Evolutionary conservation across 1,140 invertebrate species (phyloP).

Genomic region (Oryctes rhinoceros): DNA sequence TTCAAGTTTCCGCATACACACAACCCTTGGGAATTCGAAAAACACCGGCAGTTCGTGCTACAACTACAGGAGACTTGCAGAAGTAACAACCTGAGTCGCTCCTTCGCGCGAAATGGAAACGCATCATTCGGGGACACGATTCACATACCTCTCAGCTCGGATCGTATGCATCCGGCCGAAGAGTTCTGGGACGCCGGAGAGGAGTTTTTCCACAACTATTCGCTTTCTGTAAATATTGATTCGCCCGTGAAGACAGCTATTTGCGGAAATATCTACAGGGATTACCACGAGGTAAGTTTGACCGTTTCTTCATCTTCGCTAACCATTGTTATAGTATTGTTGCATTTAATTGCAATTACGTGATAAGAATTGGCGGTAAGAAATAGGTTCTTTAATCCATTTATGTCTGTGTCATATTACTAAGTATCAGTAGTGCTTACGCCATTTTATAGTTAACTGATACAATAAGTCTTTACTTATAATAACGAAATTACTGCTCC

Average conservation of each 20-base stretch:
- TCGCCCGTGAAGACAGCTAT: slow-evolving; percentile 50
- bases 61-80: slow-evolving; percentile 57
- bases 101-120: not conserved
- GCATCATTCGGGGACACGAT: not conserved
- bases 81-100: slow-evolving; percentile 44
- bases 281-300: slow-evolving; percentile 53
- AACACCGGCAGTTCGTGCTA: slow-evolving; percentile 65
- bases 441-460: no score
- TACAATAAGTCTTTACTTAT: no score
- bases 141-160: not conserved
- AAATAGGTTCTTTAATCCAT: no score
- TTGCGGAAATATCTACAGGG: slow-evolving; percentile 53
- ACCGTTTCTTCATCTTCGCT: no score
- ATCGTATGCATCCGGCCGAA: slow-evolving; percentile 40
- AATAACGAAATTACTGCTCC: no score
- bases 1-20: slow-evolving; percentile 83
- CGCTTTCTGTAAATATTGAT: slow-evolving; percentile 45
- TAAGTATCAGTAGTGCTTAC: no score
- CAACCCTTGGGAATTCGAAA: slow-evolving; percentile 71
- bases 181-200: slow-evolving; percentile 49
- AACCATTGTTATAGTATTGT: no score
- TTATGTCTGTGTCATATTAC: no score
- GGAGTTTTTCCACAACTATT: slow-evolving; percentile 53
- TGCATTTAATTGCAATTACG: not conserved
- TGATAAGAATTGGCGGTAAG: not conserved